Evolutionary conservation across 2,888 invertebrate species (phyloP).

Genomic region (Trachelus troglodyta): DNA sequence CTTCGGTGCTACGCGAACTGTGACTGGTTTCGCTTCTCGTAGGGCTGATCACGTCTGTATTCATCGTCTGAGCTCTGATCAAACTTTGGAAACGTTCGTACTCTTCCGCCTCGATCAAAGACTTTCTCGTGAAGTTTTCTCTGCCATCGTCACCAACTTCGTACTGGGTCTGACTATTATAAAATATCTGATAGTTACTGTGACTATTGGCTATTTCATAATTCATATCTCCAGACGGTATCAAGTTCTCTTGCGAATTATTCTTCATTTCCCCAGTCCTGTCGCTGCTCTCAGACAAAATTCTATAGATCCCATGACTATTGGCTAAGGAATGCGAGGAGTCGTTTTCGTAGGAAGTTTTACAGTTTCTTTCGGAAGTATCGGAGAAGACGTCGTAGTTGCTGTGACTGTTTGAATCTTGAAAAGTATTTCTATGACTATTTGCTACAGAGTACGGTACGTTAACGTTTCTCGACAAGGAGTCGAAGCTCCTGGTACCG

Average conservation of each 20-base stretch:
- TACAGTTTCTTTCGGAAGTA: conserved; percentile 26
- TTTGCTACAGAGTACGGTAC: conserved; percentile 35
- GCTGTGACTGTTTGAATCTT: conserved; percentile 36
- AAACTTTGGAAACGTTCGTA: conserved; percentile 14
- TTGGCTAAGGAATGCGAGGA: conserved; percentile 43
- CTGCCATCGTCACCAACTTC: conserved; percentile 7
- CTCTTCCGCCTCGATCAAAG: conserved; percentile 3
- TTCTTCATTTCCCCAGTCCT: conserved; percentile 21
- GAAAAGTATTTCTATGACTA: conserved; percentile 37
- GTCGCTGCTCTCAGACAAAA: conserved; percentile 35
- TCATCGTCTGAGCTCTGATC: not conserved
- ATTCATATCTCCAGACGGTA: conserved; percentile 24
- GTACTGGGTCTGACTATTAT: conserved; percentile 42
- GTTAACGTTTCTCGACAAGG: not conserved
- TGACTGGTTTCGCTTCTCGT: conserved; percentile 19
- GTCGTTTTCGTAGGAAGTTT: conserved; percentile 23
- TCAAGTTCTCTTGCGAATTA: conserved; percentile 25
- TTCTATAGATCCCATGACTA: conserved; percentile 46
- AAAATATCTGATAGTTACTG: conserved; percentile 50
- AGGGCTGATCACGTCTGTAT: not conserved
- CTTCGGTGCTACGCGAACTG: conserved; percentile 34
- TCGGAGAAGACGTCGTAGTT: conserved; percentile 37
- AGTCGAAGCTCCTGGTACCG: conserved; percentile 17
- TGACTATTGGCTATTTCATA: conserved; percentile 56
- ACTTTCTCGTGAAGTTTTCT: not conserved